These are phyloP conservation scores for Alectoris magna DNA, from an alignment of 2,797 vertebrate genomes.

Conservation along the genomic window DNA sequence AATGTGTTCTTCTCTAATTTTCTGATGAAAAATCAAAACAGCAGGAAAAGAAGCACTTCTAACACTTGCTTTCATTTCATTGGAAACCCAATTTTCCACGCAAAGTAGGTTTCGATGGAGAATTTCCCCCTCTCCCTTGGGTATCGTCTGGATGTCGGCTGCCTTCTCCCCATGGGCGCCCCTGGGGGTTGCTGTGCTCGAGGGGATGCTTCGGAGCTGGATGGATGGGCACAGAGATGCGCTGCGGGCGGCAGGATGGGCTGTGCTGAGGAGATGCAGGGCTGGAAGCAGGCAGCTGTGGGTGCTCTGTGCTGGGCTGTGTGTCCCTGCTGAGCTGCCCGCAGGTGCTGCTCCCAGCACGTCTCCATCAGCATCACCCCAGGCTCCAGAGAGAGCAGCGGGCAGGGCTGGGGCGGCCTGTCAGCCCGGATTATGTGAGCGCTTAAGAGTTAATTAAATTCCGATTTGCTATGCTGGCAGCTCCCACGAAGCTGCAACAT, in stretches of 20 bases:
- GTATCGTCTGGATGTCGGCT: background rate
- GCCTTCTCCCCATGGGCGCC: background rate
- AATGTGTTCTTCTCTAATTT: slow-evolving; percentile 32
- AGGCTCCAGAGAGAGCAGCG: slow-evolving; percentile 20
- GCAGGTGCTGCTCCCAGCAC: background rate
- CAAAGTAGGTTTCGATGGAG: slow-evolving; percentile 66
- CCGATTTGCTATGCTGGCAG: slow-evolving; percentile 82
- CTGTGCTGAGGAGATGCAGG: background rate
- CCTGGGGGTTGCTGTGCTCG: rapidly evolving
- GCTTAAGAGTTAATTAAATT: slow-evolving; percentile 84
- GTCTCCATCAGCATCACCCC: slow-evolving; percentile 3
- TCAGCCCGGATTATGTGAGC: slow-evolving; percentile 66
- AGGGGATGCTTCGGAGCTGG: background rate
- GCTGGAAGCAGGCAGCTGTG: no score
- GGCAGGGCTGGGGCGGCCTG: slow-evolving; percentile 27
- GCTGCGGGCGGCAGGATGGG: background rate
- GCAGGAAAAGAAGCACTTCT: background rate
- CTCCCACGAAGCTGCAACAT: slow-evolving; percentile 71
- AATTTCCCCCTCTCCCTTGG: slow-evolving; percentile 26
- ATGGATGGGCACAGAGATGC: background rate
- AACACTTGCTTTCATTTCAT: background rate
- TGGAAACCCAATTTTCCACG: slow-evolving; percentile 35
- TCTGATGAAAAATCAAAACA: slow-evolving; percentile 28
- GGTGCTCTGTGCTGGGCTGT: no score
- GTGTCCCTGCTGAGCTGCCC: background rate